Conservation (phyloP, 2,888 invertebrate species). For the Steinernema hermaphroditum region DNA sequence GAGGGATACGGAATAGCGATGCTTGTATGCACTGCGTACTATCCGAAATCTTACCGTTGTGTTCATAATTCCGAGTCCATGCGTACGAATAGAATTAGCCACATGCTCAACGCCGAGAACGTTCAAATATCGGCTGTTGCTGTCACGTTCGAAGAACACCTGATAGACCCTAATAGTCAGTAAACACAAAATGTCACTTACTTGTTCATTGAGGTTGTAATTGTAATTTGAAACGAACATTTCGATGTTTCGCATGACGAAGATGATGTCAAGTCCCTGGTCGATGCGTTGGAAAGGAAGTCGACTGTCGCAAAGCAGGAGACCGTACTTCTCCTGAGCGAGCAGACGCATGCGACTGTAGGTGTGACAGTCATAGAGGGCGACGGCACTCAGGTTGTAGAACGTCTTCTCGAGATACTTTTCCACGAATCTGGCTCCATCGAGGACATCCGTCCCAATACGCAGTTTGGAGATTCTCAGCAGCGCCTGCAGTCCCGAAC, state of each 20-base stretch:
- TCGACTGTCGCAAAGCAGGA: slow-evolving; percentile 75
- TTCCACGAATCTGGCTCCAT: slow-evolving; percentile 72
- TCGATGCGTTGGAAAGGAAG: slow-evolving; percentile 93
- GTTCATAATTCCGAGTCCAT: slow-evolving; percentile 93
- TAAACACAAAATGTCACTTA: slow-evolving; percentile 20
- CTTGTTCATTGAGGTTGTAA: slow-evolving; percentile 77
- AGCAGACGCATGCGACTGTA: slow-evolving; percentile 94
- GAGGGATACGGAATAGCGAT: background rate
- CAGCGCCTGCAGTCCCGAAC: slow-evolving; percentile 40
- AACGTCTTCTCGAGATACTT: slow-evolving; percentile 90
- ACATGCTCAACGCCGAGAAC: slow-evolving; percentile 92
- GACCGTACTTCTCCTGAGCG: slow-evolving; percentile 71
- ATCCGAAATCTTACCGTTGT: slow-evolving; percentile 75
- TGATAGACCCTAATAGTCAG: slow-evolving; percentile 40
- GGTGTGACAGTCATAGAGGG: slow-evolving; percentile 93
- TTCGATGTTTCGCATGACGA: slow-evolving; percentile 94
- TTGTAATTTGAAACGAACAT: slow-evolving; percentile 88
- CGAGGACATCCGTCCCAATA: slow-evolving; percentile 16
- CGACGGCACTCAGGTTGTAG: slow-evolving; percentile 94
- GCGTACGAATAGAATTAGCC: slow-evolving; percentile 92
- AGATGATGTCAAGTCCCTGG: slow-evolving; percentile 91
- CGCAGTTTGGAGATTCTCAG: slow-evolving; percentile 16
- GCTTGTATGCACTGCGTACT: no score
- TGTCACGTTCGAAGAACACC: slow-evolving; percentile 84
- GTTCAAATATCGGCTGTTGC: slow-evolving; percentile 88